phyloP scores from a whole-genome alignment of 2,113 vertebrate genomes.

The Chloroceryle aenea region DNA sequence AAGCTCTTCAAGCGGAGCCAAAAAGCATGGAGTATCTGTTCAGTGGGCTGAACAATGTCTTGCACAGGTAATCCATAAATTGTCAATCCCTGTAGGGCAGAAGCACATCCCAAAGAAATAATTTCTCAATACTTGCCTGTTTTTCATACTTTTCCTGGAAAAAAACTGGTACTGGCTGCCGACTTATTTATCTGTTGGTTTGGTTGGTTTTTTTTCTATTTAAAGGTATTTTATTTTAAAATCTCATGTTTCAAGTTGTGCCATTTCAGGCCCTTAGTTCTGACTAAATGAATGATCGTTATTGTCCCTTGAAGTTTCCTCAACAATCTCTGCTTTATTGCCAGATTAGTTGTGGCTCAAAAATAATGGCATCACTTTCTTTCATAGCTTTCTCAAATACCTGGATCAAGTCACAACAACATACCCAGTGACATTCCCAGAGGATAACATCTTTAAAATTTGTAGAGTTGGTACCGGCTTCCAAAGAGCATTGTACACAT shows the following conservation, averaged over 20 bases:
- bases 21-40: neutral
- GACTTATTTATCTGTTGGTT: neutral
- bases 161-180: neutral
- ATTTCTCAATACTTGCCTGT: neutral
- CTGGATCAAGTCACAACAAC: slow-evolving; percentile 1
- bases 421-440: neutral
- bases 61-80: neutral
- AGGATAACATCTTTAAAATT: neutral
- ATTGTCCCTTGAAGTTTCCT: neutral
- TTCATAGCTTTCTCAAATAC: slow-evolving; percentile 5
- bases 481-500: neutral
- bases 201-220: neutral
- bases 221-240: slow-evolving; percentile 7
- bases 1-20: neutral
- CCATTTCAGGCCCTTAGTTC: neutral
- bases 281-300: neutral
- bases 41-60: neutral
- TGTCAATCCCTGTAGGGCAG: neutral
- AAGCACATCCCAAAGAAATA: neutral
- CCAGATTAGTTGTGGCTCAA: slow-evolving; percentile 3
- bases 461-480: neutral
- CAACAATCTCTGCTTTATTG: slow-evolving; percentile 5
- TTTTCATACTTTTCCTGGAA: neutral
- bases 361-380: neutral
- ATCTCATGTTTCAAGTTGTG: neutral